Evolutionary conservation across 2,888 invertebrate species (phyloP), one percentile per base, ranked within the genome.

Genomic region (Hydrotaea cyrtoneurina): DNA sequence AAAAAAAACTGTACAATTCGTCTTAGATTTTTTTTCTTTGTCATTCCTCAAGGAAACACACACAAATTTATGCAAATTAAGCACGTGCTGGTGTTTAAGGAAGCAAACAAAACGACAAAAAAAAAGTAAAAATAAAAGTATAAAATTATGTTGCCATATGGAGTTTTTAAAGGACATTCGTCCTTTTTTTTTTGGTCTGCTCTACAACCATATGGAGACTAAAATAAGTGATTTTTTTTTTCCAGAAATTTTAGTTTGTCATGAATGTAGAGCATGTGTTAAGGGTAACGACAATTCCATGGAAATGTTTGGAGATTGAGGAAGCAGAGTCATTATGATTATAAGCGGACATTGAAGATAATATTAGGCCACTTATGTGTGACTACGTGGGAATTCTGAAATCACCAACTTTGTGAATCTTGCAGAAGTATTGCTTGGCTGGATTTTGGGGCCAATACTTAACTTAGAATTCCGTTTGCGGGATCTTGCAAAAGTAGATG

Each of bases 21-120:
- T 73, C 23, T 55, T 21, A 21, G 62, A 64, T 55, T 53, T 53
- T 69, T 55, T 72, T 55, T 13, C 7, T 46, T n/a, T 62, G 23
- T 21, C 43, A 13, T 55, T 39, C n/a, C n/a, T 26, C n/a, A 55
- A 36, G 36, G 50, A 76, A 31, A 59, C 26, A 23, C 11, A 46
- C 7, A 66, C 39, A 39, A n/a, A 78, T 36, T 43, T 71, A 80
- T 78, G 80, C 39, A 78, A 80, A 84, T 84, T 72, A 21, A 15
- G 39, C 78, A 84, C 80, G 80, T 78, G 80, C 80, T 72, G 39
- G 17, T 17, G 10, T 3, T 3, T 57, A 57, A 77, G 46, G 15
- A 80, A 76, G 57, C 46, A 23, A 4, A 53, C 17, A 7, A n/a
- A 76, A 66, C 2, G 55, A 55, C 19, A 21, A 11, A 4, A 55